Percentiles rank a stretch among this genome's conserved stretches.
These are phyloP conservation scores for Syngnathus floridae DNA, from an alignment of 2,113 vertebrate species.

Conservation along the genomic window DNA sequence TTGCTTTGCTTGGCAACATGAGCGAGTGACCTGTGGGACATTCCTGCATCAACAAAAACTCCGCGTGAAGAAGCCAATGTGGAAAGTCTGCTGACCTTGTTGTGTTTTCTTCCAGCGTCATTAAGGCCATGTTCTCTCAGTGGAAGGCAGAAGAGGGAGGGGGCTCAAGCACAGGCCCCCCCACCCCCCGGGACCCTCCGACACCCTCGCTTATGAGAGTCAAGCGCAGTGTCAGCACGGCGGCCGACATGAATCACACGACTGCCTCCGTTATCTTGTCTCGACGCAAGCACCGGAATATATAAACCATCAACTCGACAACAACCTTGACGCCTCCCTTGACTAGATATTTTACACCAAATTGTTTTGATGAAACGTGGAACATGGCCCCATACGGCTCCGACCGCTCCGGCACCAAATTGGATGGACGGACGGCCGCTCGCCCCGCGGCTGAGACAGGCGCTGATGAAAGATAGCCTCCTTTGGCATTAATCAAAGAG, in stretches of 20 bases:
- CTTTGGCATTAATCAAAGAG: conserved; percentile 67
- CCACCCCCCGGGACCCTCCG: conserved; percentile 28
- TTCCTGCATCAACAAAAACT: conserved; percentile 54
- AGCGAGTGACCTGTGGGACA: conserved; percentile 30
- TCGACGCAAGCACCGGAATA: conserved; percentile 23
- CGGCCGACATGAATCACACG: conserved; percentile 47
- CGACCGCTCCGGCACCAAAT: conserved; percentile 64
- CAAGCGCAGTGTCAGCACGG: conserved; percentile 54
- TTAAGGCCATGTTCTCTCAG: conserved; percentile 49
- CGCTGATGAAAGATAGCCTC: conserved; percentile 66
- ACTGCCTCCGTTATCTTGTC: conserved; percentile 44
- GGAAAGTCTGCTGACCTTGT: conserved; percentile 62
- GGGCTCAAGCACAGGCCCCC: conserved; percentile 29
- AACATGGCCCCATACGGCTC: conserved; percentile 64
- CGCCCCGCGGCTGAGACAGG: conserved; percentile 41
- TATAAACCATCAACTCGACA: conserved; percentile 25
- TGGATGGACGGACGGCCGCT: conserved; percentile 57
- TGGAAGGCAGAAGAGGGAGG: conserved; percentile 39
- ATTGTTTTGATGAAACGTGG: conserved; percentile 51
- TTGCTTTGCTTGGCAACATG: conserved; percentile 1
- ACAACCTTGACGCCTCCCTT: conserved; percentile 31
- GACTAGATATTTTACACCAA: conserved; percentile 35
- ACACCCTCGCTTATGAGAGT: conserved; percentile 55
- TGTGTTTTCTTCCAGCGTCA: conserved; percentile 53
- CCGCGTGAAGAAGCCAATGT: conserved; percentile 53